phyloP scores from a whole-genome alignment of 2,888 invertebrate species.

The Caenorhabditis uteleia region DNA sequence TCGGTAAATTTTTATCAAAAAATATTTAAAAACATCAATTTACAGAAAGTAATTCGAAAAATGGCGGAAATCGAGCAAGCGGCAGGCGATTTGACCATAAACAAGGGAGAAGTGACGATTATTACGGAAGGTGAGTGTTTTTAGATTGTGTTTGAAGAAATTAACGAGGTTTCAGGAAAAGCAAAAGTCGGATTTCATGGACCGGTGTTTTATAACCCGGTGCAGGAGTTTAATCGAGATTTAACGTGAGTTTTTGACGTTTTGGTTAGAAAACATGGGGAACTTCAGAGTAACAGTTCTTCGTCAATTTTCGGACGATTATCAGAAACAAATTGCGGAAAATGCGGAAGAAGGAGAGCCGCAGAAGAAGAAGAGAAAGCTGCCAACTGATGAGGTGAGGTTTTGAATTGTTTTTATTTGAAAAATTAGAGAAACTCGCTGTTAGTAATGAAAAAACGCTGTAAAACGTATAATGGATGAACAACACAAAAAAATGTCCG shows the following conservation, averaged over 20 bases:
- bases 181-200: conserved; percentile 60
- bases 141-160: not conserved
- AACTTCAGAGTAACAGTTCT: conserved; percentile 79
- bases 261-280: not conserved
- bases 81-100: conserved; percentile 2
- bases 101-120: conserved; percentile 3
- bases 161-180: conserved; percentile 38
- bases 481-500: too few species aligned
- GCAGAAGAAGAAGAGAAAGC: conserved; percentile 49
- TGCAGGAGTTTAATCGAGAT: conserved; percentile 97
- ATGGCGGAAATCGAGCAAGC: not conserved
- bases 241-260: conserved; percentile 74
- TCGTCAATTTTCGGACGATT: conserved; percentile 74
- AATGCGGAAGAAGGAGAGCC: conserved; percentile 15
- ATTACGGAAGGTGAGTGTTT: conserved; percentile 29
- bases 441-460: too few species aligned
- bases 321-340: conserved; percentile 48
- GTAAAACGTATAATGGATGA: too few species aligned
- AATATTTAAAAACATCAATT: not conserved
- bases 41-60: not conserved
- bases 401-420: too few species aligned
- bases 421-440: too few species aligned
- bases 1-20: too few species aligned
- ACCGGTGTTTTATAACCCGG: conserved; percentile 91
- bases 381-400: not conserved